A percentile compares a stretch with the other conserved stretches of the same genome.
These are phyloP conservation scores for Samia ricini DNA, from an alignment of 1,140 invertebrate species.

Conservation along the genomic window DNA sequence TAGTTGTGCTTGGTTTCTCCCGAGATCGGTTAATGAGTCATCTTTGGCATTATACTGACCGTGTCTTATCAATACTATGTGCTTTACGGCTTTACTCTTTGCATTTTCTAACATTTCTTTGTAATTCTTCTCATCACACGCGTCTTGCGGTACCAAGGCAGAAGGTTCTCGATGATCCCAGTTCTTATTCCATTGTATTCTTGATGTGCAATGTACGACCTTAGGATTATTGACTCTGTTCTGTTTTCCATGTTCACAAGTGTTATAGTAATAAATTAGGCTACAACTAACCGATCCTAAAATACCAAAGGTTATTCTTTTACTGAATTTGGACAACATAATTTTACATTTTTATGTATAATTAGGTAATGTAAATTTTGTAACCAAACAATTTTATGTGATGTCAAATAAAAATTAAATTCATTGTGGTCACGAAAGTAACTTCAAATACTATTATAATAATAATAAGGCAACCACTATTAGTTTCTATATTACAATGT, in stretches of 20 bases:
- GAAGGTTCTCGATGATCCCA: not conserved
- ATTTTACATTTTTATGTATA: not conserved
- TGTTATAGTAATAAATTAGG: not conserved
- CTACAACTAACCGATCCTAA: not conserved
- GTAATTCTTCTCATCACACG: not conserved
- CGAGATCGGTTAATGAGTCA: not conserved
- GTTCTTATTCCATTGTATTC: not conserved
- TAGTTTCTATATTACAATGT: no score
- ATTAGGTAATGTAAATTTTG: not conserved
- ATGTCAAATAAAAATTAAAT: not conserved
- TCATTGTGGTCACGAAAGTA: not conserved
- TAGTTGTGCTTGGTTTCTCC: not conserved
- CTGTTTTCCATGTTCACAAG: not conserved
- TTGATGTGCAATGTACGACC: not conserved
- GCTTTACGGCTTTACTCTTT: not conserved
- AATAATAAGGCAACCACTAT: no score
- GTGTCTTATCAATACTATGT: not conserved
- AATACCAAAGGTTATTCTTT: not conserved
- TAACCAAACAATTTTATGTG: no score
- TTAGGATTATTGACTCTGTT: not conserved
- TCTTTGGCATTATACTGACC: not conserved
- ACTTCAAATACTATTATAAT: no score
- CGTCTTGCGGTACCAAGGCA: not conserved
- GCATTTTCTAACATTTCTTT: not conserved
- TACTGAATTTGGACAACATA: not conserved